phyloP scores from a whole-genome alignment of 2,888 invertebrate species.

The Meganola albula region DNA sequence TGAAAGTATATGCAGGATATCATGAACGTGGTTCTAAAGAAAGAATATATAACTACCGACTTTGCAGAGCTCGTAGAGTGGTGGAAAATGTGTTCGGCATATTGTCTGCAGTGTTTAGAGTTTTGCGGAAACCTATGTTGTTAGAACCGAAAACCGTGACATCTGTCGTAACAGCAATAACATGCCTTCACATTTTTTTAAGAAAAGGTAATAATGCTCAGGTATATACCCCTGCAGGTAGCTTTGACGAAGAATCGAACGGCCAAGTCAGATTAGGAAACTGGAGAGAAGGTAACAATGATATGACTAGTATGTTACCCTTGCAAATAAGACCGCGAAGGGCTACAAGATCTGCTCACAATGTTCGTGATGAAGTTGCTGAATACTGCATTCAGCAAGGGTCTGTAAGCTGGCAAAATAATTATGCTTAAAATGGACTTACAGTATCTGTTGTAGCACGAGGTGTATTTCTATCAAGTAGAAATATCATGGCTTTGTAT shows the following conservation, averaged over 20 bases:
- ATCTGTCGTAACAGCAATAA: conserved; percentile 8
- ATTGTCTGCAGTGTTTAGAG: conserved; percentile 11
- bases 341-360: conserved; percentile 19
- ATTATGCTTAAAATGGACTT: conserved; percentile 20
- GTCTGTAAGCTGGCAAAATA: conserved; percentile 20
- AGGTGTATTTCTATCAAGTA: conserved; percentile 21
- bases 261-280: conserved; percentile 7
- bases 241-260: conserved; percentile 8
- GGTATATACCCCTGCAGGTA: conserved; percentile 4
- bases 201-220: conserved; percentile 8
- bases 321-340: conserved; percentile 19
- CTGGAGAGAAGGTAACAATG: conserved; percentile 11
- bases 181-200: conserved; percentile 9
- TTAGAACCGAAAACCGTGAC: conserved; percentile 14
- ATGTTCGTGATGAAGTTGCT: conserved; percentile 18
- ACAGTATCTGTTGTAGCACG: conserved; percentile 13
- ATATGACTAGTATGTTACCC: conserved; percentile 10
- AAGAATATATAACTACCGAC: conserved; percentile 6
- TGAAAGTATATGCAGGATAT: conserved; percentile 11
- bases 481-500: conserved; percentile 19
- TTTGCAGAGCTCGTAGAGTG: conserved; percentile 5
- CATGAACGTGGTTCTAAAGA: conserved; percentile 6
- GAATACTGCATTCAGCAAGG: conserved; percentile 21
- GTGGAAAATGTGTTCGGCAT: conserved; percentile 4
- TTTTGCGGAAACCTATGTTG: conserved; percentile 16